Conservation (phyloP, 2,888 invertebrate genomes). For the Polylopha cassiicola region DNA sequence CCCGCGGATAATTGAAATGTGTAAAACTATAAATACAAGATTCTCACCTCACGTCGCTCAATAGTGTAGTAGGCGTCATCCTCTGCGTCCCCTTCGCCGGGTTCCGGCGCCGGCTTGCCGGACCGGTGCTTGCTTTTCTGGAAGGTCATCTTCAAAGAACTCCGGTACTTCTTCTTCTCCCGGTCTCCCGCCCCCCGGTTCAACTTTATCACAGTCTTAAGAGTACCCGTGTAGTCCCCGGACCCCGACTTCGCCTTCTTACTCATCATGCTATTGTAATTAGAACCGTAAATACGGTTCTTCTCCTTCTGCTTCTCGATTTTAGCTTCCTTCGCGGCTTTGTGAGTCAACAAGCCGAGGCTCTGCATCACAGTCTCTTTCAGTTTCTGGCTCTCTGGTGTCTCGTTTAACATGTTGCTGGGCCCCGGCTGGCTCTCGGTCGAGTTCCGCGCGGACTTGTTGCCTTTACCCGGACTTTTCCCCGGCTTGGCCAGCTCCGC, state of each 20-base stretch:
- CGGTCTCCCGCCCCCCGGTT: slow-evolving; percentile 72
- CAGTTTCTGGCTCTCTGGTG: slow-evolving; percentile 80
- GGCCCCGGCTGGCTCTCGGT: slow-evolving; percentile 56
- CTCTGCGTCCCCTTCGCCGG: slow-evolving; percentile 50
- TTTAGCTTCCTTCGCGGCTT: slow-evolving; percentile 83
- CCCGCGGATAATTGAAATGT: too few species aligned
- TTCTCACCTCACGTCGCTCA: slow-evolving; percentile 75
- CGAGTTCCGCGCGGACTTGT: slow-evolving; percentile 50
- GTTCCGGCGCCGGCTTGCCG: slow-evolving; percentile 69
- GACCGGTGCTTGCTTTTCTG: slow-evolving; percentile 82
- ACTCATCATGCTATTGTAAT: slow-evolving; percentile 42
- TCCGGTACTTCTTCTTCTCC: slow-evolving; percentile 80
- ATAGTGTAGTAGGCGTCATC: slow-evolving; percentile 81
- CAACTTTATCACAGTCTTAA: slow-evolving; percentile 90
- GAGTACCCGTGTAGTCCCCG: slow-evolving; percentile 84
- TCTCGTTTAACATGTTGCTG: slow-evolving; percentile 61
- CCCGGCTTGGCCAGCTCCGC: slow-evolving; percentile 25
- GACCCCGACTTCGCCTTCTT: slow-evolving; percentile 50
- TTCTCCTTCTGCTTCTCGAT: slow-evolving; percentile 75
- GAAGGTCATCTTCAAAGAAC: slow-evolving; percentile 87
- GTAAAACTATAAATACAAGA: too few species aligned
- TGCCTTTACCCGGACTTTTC: slow-evolving; percentile 35
- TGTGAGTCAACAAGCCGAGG: slow-evolving; percentile 84
- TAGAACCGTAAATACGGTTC: slow-evolving; percentile 47
- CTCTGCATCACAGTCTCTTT: slow-evolving; percentile 86